Evolutionary conservation across 2,797 vertebrate species (phyloP).

Genomic region (Pitangus sulphuratus): DNA sequence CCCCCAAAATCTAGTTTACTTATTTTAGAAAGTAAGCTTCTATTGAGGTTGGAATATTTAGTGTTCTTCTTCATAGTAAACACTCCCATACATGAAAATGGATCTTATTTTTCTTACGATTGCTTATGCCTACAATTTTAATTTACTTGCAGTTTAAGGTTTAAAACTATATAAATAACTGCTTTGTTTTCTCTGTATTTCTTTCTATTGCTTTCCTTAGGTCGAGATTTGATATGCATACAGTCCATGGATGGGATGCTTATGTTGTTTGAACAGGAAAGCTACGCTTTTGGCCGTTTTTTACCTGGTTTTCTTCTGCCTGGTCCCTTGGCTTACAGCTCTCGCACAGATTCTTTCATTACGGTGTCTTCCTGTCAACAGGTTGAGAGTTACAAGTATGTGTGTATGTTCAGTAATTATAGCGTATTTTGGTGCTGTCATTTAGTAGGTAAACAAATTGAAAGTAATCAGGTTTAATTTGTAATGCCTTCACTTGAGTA

Average conservation of each 20-base stretch:
- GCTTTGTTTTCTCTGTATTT: slow-evolving; percentile 9
- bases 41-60: not conserved
- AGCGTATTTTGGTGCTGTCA: not conserved
- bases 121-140: not conserved
- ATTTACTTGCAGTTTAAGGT: not conserved
- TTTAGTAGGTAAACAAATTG: not conserved
- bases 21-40: not conserved
- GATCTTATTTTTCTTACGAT: not conserved
- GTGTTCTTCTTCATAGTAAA: not conserved
- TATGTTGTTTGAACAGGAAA: slow-evolving; percentile 98
- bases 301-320: slow-evolving; percentile 94
- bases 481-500: not conserved
- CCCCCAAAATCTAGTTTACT: not conserved
- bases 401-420: not conserved
- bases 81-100: not conserved
- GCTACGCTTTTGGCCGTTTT: slow-evolving; percentile 91
- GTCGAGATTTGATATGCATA: slow-evolving; percentile 94
- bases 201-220: slow-evolving; percentile 69
- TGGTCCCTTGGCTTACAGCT: slow-evolving; percentile 89
- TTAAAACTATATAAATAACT: not conserved
- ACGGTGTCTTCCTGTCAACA: slow-evolving; percentile 90
- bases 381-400: slow-evolving; percentile 95
- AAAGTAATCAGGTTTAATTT: not conserved
- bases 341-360: slow-evolving; percentile 92
- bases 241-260: slow-evolving; percentile 98